phyloP scores from a whole-genome alignment of 2,888 invertebrate species.

The Cosmia trapezina region DNA sequence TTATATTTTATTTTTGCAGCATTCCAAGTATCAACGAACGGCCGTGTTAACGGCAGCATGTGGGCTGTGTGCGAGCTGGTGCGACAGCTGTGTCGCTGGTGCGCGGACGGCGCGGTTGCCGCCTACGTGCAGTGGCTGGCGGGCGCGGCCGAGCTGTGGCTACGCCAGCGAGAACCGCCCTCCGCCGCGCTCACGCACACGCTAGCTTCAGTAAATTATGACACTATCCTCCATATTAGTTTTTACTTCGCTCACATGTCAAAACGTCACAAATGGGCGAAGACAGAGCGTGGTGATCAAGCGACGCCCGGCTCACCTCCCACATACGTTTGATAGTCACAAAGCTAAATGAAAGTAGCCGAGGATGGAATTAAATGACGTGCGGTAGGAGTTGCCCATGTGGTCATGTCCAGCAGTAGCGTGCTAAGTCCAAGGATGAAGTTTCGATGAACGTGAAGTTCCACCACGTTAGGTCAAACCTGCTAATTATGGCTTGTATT shows the following conservation, averaged over 20 bases:
- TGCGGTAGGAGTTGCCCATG: not conserved
- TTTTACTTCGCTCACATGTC: not conserved
- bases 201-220: conserved; percentile 92
- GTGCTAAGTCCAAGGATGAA: not conserved
- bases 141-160: conserved; percentile 88
- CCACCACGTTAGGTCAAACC: no score
- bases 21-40: conserved; percentile 73
- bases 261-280: not conserved
- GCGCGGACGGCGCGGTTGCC: conserved; percentile 91
- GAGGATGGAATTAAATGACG: not conserved
- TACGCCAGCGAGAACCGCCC: conserved; percentile 79
- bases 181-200: conserved; percentile 92
- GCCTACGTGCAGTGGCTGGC: conserved; percentile 94
- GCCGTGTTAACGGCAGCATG: conserved; percentile 79
- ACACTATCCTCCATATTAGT: not conserved
- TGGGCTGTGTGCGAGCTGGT: conserved; percentile 94
- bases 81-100: conserved; percentile 93
- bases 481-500: no score
- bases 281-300: not conserved
- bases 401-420: not conserved
- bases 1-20: conserved; percentile 57
- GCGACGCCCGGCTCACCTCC: not conserved
- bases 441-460: not conserved
- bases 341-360: not conserved
- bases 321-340: not conserved